Percentiles rank a stretch among this genome's conserved stretches.
These are phyloP conservation scores for Nautilus pompilius DNA, from an alignment of 1,140 invertebrate species.

Conservation along the genomic window DNA sequence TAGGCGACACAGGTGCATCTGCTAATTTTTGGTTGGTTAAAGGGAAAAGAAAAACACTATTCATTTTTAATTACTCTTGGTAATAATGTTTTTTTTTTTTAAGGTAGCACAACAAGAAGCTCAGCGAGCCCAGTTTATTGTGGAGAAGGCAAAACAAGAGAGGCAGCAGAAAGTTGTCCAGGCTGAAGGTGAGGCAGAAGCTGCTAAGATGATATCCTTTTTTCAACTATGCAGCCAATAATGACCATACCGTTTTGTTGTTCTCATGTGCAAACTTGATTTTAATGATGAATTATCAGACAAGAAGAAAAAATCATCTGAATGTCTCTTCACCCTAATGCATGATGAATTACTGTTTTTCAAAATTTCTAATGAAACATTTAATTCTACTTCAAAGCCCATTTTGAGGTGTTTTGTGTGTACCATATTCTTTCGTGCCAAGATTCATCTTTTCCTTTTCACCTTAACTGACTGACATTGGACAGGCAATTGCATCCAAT, in stretches of 20 bases:
- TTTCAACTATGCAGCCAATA: no score
- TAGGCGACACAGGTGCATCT: conserved; percentile 39
- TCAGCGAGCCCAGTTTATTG: conserved; percentile 95
- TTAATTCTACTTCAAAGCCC: no score
- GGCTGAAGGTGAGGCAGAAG: conserved; percentile 98
- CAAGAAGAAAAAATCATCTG: no score
- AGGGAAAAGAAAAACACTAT: neutral
- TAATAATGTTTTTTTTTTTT: neutral
- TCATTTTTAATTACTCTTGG: neutral
- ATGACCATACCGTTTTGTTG: no score
- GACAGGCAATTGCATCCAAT: conserved; percentile 89
- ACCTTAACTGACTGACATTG: conserved; percentile 78
- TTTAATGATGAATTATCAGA: no score
- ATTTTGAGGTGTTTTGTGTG: no score
- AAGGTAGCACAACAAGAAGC: conserved; percentile 97
- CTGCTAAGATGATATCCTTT: conserved; percentile 67
- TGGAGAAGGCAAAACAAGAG: conserved; percentile 96
- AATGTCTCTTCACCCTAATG: no score
- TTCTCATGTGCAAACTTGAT: no score
- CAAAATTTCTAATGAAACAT: neutral
- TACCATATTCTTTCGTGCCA: no score
- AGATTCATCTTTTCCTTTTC: conserved; percentile 46
- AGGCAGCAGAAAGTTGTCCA: conserved; percentile 99
- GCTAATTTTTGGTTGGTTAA: neutral
- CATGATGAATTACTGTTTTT: neutral